A percentile compares a stretch with the other conserved stretches of the same genome.
These are phyloP conservation scores for Heliconius aoede DNA, from an alignment of 2,888 invertebrate species.

Conservation along the genomic window DNA sequence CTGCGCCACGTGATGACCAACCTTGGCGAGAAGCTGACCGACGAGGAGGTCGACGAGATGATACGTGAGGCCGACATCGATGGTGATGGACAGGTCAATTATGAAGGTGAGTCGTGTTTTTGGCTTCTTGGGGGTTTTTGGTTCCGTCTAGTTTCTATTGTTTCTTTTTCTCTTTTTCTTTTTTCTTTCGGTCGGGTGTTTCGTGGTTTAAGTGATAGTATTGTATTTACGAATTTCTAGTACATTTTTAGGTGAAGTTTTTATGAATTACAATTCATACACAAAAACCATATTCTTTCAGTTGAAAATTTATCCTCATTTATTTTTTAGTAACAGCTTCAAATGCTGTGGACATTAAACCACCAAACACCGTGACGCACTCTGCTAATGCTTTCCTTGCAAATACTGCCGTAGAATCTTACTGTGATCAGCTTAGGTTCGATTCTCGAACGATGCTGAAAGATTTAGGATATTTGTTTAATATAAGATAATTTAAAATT, in stretches of 20 bases:
- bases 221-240: background rate
- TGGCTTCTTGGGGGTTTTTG: slow-evolving; percentile 9
- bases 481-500: background rate
- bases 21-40: slow-evolving; percentile 99
- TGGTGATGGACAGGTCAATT: slow-evolving; percentile 99
- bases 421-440: slow-evolving; percentile 1
- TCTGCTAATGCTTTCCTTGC: slow-evolving; percentile 21
- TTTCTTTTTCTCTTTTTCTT: background rate
- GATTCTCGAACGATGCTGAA: slow-evolving; percentile 5
- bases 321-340: background rate
- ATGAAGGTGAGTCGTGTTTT: slow-evolving; percentile 88
- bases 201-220: background rate
- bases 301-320: background rate
- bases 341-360: background rate
- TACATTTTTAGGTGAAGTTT: too few species aligned
- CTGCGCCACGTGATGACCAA: slow-evolving; percentile 99
- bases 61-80: slow-evolving; percentile 99
- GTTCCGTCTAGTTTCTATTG: background rate
- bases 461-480: background rate
- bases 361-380: slow-evolving; percentile 27
- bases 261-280: too few species aligned
- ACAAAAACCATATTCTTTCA: background rate
- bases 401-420: background rate
- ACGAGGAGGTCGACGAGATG: slow-evolving; percentile 99
- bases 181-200: background rate